Percentiles rank a stretch among this genome's conserved stretches.
Conservation (phyloP, 2,888 invertebrate species). For the Schizotus pectinicornis region DNA sequence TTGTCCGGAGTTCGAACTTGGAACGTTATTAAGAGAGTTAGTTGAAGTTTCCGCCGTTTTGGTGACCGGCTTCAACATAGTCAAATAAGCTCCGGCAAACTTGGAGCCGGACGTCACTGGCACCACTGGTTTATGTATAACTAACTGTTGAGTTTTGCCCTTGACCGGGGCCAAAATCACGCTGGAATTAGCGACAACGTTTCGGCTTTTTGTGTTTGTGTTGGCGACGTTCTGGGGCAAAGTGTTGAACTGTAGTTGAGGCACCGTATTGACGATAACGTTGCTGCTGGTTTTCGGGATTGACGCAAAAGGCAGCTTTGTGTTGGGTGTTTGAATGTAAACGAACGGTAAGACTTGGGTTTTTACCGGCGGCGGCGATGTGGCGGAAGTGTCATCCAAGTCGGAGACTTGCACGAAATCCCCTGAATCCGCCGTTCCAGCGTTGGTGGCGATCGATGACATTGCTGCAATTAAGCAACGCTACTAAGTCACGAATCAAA, state of each 20-base stretch:
- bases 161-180: conserved; percentile 45
- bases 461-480: background rate
- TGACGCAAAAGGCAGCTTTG: conserved; percentile 52
- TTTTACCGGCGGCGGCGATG: conserved; percentile 44
- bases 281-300: conserved; percentile 36
- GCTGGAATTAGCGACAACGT: conserved; percentile 39
- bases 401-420: conserved; percentile 1
- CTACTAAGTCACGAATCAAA: too few species aligned
- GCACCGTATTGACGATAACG: conserved; percentile 40
- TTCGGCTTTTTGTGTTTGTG: conserved; percentile 35
- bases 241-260: conserved; percentile 47
- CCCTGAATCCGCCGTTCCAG: background rate
- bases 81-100: conserved; percentile 63
- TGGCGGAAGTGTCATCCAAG: conserved; percentile 24
- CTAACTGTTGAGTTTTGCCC: conserved; percentile 61
- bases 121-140: conserved; percentile 64
- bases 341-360: conserved; percentile 64
- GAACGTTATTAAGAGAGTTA: conserved; percentile 13
- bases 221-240: conserved; percentile 36
- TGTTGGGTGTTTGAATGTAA: conserved; percentile 66
- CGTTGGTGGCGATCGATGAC: conserved; percentile 1
- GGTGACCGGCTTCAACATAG: conserved; percentile 63
- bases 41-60: conserved; percentile 48
- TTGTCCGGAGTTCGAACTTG: conserved; percentile 43
- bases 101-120: conserved; percentile 60